Evolutionary conservation across 1,140 invertebrate genomes (phyloP).

Genomic region (Bombus fervidus): DNA sequence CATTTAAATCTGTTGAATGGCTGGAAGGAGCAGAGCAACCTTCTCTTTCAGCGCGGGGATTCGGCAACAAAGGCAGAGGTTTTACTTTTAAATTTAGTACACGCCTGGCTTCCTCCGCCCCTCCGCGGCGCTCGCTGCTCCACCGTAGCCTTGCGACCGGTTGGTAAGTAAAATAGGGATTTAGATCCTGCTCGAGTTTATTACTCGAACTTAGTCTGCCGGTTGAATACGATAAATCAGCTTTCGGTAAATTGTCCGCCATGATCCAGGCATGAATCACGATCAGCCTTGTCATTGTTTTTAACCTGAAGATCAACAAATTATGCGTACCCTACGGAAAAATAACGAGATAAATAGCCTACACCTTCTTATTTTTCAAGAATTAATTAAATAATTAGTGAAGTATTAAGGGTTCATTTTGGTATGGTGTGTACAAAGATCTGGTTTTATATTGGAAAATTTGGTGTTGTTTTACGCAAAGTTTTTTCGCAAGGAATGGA

Average conservation of each 20-base stretch:
- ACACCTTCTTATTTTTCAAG: neutral
- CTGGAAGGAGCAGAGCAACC: conserved; percentile 68
- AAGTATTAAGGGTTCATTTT: too few relatives aligned
- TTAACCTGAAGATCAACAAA: conserved; percentile 4
- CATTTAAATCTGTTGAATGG: conserved; percentile 80
- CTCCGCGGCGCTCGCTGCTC: conserved; percentile 34
- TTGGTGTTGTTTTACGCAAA: neutral
- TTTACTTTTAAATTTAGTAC: conserved; percentile 80
- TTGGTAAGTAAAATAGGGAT: conserved; percentile 75
- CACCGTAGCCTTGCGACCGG: conserved; percentile 40
- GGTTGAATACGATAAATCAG: conserved; percentile 55
- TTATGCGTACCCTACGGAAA: neutral
- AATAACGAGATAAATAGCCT: neutral
- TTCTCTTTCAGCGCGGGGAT: conserved; percentile 75
- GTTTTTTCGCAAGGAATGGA: neutral
- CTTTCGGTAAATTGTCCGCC: conserved; percentile 51
- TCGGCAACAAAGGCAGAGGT: conserved; percentile 77
- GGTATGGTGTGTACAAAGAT: too few relatives aligned
- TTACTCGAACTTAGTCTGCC: conserved; percentile 54
- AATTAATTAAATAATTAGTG: too few relatives aligned
- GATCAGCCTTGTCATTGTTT: conserved; percentile 8
- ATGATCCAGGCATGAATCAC: conserved; percentile 52
- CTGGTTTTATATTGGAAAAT: neutral
- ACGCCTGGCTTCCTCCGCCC: conserved; percentile 65
- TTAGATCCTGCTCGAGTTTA: conserved; percentile 69